Evolutionary conservation across 2,888 invertebrate genomes (phyloP).

Genomic region (Apantesis nais): DNA sequence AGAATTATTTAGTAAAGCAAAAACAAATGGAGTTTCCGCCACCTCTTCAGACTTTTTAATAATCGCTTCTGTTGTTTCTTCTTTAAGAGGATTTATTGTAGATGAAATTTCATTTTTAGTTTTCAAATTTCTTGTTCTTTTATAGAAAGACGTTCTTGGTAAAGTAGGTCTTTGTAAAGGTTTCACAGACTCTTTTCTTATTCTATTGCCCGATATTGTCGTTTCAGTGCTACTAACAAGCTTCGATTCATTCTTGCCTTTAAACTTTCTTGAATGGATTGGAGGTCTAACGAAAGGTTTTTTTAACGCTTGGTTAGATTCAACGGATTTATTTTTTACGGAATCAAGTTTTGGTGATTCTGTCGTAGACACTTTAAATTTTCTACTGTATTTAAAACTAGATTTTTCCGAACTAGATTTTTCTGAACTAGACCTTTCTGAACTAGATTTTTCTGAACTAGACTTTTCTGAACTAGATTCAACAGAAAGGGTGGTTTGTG

Average conservation of each 20-base stretch:
- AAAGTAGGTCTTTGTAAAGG: slow-evolving; percentile 52
- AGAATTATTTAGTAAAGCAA: slow-evolving; percentile 63
- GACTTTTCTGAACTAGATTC: slow-evolving; percentile 57
- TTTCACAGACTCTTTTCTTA: slow-evolving; percentile 39
- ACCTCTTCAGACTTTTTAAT: slow-evolving; percentile 63
- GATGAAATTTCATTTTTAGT: slow-evolving; percentile 48
- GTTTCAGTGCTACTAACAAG: slow-evolving; percentile 54
- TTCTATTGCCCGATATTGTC: slow-evolving; percentile 40
- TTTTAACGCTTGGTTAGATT: slow-evolving; percentile 56
- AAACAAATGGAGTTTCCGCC: slow-evolving; percentile 68
- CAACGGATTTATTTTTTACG: slow-evolving; percentile 55
- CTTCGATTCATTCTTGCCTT: slow-evolving; percentile 49
- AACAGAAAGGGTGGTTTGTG: slow-evolving; percentile 42
- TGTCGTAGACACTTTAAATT: slow-evolving; percentile 66
- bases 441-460: too few species aligned
- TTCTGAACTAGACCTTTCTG: slow-evolving; percentile 55
- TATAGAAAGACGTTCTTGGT: slow-evolving; percentile 74
- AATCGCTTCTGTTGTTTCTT: slow-evolving; percentile 35
- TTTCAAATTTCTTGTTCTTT: slow-evolving; percentile 61
- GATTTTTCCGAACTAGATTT: slow-evolving; percentile 57
- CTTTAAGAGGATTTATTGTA: slow-evolving; percentile 47
- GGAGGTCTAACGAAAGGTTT: slow-evolving; percentile 65
- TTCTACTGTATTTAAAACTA: slow-evolving; percentile 70
- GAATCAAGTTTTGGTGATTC: slow-evolving; percentile 56
- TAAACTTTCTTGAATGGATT: slow-evolving; percentile 65